A percentile compares a stretch with the other conserved stretches of the same genome.
Evolutionary conservation across 2,113 vertebrate species (phyloP).

Genomic region (Apodemus sylvaticus): DNA sequence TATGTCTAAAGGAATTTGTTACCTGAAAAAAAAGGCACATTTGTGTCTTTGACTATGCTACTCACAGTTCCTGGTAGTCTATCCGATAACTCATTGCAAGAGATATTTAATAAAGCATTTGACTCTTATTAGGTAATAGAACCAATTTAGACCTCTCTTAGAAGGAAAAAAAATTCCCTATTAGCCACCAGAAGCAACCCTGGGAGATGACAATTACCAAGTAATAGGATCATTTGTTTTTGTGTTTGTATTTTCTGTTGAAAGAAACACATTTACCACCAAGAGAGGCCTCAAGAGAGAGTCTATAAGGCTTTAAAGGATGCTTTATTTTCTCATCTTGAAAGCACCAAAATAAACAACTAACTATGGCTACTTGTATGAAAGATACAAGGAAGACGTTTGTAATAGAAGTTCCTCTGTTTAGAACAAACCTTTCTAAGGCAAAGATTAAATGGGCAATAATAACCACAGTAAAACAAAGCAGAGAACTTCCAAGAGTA

Average conservation of each 20-base stretch:
- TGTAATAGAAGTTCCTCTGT: not conserved
- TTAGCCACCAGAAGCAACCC: conserved; percentile 51
- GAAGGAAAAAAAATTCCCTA: conserved; percentile 35
- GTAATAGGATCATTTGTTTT: conserved; percentile 72
- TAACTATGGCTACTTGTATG: not conserved
- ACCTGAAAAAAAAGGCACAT: not conserved
- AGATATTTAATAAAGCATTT: conserved; percentile 53
- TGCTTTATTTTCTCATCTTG: conserved; percentile 18
- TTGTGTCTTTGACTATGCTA: conserved; percentile 1
- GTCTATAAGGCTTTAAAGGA: not conserved
- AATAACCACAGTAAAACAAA: not conserved
- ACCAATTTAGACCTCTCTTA: conserved; percentile 68
- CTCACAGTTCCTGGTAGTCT: not conserved
- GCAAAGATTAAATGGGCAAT: not conserved
- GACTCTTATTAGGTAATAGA: conserved; percentile 34
- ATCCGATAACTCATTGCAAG: conserved; percentile 36
- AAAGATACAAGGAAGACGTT: not conserved
- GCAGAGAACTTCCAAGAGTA: not conserved
- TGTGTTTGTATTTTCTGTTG: conserved; percentile 70
- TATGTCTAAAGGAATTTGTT: not conserved
- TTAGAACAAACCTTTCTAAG: not conserved
- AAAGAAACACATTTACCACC: conserved; percentile 69
- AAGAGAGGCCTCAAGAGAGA: conserved; percentile 1
- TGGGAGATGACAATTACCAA: conserved; percentile 67
- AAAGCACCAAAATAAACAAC: not conserved